Evolutionary conservation across 2,888 invertebrate genomes (phyloP).

Genomic region (Conops quadrifasciatus): DNA sequence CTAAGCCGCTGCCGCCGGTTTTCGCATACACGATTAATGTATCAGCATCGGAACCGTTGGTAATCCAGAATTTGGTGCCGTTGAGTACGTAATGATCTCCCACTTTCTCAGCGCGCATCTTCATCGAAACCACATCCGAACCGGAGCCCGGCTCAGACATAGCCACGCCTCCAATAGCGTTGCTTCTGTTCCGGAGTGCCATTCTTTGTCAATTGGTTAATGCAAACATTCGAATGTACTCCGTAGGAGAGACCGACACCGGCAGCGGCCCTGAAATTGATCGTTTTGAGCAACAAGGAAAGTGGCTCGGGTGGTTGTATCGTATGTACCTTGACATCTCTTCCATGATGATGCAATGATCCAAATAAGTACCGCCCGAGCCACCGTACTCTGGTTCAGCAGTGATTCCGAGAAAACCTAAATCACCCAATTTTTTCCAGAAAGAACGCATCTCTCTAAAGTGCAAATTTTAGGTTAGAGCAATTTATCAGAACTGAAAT

Average conservation of each 20-base stretch:
- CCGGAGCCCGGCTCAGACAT: conserved; percentile 96
- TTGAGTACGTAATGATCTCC: conserved; percentile 93
- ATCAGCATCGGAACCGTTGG: conserved; percentile 97
- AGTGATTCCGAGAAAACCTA: conserved; percentile 93
- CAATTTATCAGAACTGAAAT: background rate
- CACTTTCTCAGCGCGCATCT: conserved; percentile 84
- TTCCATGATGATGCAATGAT: conserved; percentile 93
- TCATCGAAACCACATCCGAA: conserved; percentile 98
- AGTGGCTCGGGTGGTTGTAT: background rate
- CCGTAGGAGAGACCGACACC: conserved; percentile 91
- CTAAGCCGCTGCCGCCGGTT: conserved; percentile 70
- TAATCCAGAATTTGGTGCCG: conserved; percentile 99
- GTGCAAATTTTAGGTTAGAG: too few species aligned
- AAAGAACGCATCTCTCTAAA: conserved; percentile 75
- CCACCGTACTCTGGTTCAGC: conserved; percentile 90
- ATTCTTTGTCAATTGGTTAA: conserved; percentile 95
- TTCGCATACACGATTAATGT: conserved; percentile 95
- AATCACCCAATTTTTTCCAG: conserved; percentile 91
- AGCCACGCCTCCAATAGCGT: conserved; percentile 94
- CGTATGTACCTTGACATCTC: conserved; percentile 76
- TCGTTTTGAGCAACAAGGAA: background rate
- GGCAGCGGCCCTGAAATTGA: conserved; percentile 73
- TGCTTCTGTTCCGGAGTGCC: conserved; percentile 91
- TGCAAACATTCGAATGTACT: conserved; percentile 96
- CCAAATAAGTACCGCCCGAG: conserved; percentile 87